These are phyloP conservation scores for Antennarius striatus DNA, from an alignment of 2,113 vertebrate genomes.

Conservation along the genomic window DNA sequence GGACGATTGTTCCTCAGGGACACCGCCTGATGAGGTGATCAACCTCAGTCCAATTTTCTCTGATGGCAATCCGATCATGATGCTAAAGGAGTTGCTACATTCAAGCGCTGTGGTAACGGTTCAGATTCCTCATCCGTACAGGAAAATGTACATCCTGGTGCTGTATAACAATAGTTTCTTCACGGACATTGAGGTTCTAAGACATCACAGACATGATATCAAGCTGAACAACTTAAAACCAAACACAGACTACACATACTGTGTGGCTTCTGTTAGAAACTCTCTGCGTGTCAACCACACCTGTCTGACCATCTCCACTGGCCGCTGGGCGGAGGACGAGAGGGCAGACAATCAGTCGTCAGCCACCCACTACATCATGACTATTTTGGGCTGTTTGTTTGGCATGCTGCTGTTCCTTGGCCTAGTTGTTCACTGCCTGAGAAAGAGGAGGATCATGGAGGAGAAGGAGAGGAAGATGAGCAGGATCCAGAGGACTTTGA, in stretches of 20 bases:
- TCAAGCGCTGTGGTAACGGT: conserved; percentile 88
- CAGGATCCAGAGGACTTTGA: conserved; percentile 91
- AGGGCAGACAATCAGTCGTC: conserved; percentile 80
- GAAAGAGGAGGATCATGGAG: conserved; percentile 85
- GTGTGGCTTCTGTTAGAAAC: conserved; percentile 92
- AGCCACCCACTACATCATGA: conserved; percentile 97
- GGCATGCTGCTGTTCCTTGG: conserved; percentile 94
- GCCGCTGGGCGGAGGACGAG: conserved; percentile 72
- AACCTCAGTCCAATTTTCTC: conserved; percentile 81
- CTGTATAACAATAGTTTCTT: conserved; percentile 93
- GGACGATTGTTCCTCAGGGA: conserved; percentile 92
- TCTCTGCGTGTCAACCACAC: conserved; percentile 94
- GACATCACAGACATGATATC: conserved; percentile 87
- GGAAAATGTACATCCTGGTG: conserved; percentile 95
- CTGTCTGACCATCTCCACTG: conserved; percentile 91
- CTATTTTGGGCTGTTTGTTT: conserved; percentile 93
- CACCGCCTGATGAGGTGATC: conserved; percentile 83
- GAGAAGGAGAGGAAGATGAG: conserved; percentile 85
- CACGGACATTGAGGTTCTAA: conserved; percentile 88
- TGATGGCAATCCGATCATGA: conserved; percentile 84
- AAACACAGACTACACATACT: conserved; percentile 96
- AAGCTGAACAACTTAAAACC: conserved; percentile 86
- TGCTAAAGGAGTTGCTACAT: conserved; percentile 84
- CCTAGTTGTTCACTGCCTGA: conserved; percentile 89
- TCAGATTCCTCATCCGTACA: conserved; percentile 91